These are phyloP conservation scores for Falco rusticolus DNA, from an alignment of 2,797 vertebrate species.

Conservation along the genomic window DNA sequence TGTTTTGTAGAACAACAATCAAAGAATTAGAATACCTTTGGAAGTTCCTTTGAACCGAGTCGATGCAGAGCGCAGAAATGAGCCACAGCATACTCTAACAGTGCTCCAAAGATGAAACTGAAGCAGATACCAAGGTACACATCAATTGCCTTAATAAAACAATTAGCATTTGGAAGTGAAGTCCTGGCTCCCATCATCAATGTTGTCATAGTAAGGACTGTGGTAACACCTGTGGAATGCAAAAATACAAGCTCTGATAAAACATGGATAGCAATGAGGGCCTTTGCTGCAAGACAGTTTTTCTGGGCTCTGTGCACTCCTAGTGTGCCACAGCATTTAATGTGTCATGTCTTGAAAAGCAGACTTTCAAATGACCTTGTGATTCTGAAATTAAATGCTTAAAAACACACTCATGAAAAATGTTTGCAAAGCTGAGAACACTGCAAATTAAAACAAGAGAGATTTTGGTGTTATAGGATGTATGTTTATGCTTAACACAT, in stretches of 20 bases:
- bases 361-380: not conserved
- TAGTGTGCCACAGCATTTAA: not conserved
- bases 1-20: not conserved
- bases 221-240: constrained; percentile 83
- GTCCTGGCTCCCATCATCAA: constrained; percentile 92
- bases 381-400: not conserved
- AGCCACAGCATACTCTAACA: constrained; percentile 90
- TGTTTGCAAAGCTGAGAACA: not conserved
- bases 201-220: constrained; percentile 91
- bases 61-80: constrained; percentile 89
- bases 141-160: constrained; percentile 92
- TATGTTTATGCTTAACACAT: not conserved
- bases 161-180: constrained; percentile 90
- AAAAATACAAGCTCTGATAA: not conserved
- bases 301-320: not conserved
- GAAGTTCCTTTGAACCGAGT: constrained; percentile 62
- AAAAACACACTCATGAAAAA: not conserved
- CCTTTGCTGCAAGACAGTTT: not conserved
- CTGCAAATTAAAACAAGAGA: not conserved
- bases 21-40: constrained; percentile 58
- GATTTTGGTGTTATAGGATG: not conserved
- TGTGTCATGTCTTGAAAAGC: not conserved
- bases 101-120: constrained; percentile 91
- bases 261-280: not conserved
- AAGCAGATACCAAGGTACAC: constrained; percentile 92